A percentile compares a stretch with the other conserved stretches of the same genome.
Evolutionary conservation across 2,797 vertebrate genomes (phyloP).

Genomic region (Falco rusticolus): DNA sequence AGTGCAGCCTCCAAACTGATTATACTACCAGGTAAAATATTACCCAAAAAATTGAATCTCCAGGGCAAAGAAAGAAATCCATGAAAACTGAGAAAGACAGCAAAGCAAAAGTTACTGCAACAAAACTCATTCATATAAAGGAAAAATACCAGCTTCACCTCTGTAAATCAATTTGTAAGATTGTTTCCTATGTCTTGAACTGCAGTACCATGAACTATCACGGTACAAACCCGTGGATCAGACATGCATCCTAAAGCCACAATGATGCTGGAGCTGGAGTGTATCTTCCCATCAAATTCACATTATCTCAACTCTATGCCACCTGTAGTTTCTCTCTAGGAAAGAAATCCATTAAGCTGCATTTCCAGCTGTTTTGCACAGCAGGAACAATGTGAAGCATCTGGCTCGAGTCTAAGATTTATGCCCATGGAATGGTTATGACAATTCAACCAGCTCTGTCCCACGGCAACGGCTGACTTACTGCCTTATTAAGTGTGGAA

Average conservation of each 20-base stretch:
- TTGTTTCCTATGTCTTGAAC: fast-evolving
- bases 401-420: conserved; percentile 20
- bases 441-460: background rate
- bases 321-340: background rate
- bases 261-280: background rate
- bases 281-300: background rate
- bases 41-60: background rate
- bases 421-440: background rate
- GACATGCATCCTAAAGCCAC: background rate
- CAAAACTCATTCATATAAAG: background rate
- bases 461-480: conserved; percentile 1
- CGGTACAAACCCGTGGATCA: background rate
- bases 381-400: conserved; percentile 14
- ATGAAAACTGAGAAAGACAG: background rate
- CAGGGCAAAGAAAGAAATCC: background rate
- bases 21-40: background rate
- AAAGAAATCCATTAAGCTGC: conserved; percentile 10
- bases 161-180: background rate
- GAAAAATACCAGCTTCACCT: background rate
- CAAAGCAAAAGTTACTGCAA: background rate
- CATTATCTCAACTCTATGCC: background rate
- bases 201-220: background rate
- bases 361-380: conserved; percentile 47
- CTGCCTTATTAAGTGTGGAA: conserved; percentile 54
- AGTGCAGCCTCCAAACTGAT: background rate